Conservation (phyloP, 1,140 invertebrate genomes). For the Ganaspis sp. region DNA sequence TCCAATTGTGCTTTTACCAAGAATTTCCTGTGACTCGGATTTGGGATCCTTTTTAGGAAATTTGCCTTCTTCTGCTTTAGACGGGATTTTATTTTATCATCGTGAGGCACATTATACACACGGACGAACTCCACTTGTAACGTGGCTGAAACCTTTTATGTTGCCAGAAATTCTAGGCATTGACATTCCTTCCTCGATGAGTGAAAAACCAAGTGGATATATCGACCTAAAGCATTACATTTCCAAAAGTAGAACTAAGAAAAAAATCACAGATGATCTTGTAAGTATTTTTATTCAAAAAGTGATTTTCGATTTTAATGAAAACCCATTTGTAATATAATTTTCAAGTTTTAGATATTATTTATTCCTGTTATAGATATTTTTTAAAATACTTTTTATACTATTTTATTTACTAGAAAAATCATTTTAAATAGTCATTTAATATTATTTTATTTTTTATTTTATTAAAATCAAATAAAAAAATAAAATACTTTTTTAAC, state of each 20-base stretch:
- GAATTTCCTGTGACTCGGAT: conserved; percentile 69
- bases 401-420: too few species aligned
- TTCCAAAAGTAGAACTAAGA: conserved; percentile 32
- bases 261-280: background rate
- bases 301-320: too few species aligned
- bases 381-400: too few species aligned
- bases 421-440: too few species aligned
- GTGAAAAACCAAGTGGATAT: conserved; percentile 71
- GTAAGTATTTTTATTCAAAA: too few species aligned
- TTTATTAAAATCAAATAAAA: too few species aligned
- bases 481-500: too few species aligned
- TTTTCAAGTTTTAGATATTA: too few species aligned
- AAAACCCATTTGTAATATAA: too few species aligned
- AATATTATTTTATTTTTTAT: too few species aligned
- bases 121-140: conserved; percentile 89
- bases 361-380: too few species aligned
- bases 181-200: conserved; percentile 68
- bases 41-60: conserved; percentile 64
- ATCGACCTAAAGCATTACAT: conserved; percentile 66
- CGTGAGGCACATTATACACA: conserved; percentile 83
- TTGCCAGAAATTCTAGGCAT: conserved; percentile 85
- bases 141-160: conserved; percentile 94
- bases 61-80: conserved; percentile 75
- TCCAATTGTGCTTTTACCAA: conserved; percentile 76
- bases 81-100: conserved; percentile 77